Conservation (phyloP, 2,113 vertebrate species). For the Microtus ochrogaster region DNA sequence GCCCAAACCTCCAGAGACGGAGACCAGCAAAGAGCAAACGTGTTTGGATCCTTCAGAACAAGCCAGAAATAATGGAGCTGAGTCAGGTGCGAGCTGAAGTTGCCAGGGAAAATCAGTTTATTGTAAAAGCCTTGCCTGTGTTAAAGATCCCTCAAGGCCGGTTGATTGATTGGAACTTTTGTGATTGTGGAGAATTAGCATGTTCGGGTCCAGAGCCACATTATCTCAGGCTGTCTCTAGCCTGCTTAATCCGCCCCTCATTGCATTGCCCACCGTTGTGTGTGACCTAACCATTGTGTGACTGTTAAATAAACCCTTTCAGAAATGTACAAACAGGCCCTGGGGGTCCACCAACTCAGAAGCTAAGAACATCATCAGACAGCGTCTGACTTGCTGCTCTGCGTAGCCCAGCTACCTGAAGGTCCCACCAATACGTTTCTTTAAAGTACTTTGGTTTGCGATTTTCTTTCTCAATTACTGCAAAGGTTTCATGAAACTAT, state of each 20-base stretch:
- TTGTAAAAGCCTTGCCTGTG: neutral
- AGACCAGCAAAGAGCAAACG: neutral
- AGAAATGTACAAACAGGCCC: neutral
- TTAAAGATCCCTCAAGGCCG: neutral
- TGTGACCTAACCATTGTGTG: neutral
- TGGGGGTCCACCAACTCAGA: neutral
- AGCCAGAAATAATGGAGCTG: neutral
- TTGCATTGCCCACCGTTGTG: neutral
- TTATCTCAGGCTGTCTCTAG: too few species aligned
- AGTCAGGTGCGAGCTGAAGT: neutral
- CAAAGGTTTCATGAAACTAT: neutral
- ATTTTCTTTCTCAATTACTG: neutral
- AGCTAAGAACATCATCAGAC: neutral
- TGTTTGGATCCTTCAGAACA: neutral
- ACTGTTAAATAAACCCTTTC: neutral
- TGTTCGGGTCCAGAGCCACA: neutral
- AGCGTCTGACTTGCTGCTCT: neutral
- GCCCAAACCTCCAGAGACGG: neutral
- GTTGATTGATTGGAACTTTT: neutral
- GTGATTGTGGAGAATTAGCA: neutral
- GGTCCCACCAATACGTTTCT: neutral
- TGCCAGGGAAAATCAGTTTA: too few species aligned
- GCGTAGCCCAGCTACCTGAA: neutral
- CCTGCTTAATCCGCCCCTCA: neutral
- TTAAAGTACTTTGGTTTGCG: neutral